Conservation (phyloP, 2,888 invertebrate species). For the Pseudoips prasinana region DNA sequence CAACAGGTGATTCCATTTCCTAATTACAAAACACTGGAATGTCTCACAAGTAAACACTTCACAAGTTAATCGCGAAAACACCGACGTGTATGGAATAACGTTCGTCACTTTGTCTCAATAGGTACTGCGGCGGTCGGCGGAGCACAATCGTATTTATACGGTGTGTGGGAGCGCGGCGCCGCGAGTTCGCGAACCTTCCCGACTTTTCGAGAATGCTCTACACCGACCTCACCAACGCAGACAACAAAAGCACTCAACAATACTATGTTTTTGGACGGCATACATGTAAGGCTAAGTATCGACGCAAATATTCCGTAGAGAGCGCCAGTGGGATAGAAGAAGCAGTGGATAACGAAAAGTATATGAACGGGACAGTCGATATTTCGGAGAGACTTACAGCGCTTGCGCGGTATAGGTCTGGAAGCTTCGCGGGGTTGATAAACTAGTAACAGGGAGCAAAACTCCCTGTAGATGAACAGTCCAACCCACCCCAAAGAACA, state of each 20-base stretch:
- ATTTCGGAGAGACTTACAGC: constrained; percentile 9
- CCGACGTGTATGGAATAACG: constrained; percentile 39
- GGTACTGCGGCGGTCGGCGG: constrained; percentile 59
- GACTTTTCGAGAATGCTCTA: constrained; percentile 38
- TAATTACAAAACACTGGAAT: constrained; percentile 58
- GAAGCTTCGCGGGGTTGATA: constrained; percentile 28
- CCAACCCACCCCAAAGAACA: too few relatives aligned
- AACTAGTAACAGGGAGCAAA: constrained; percentile 15
- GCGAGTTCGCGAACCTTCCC: constrained; percentile 54
- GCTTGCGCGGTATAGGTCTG: constrained; percentile 27
- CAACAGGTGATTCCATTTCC: constrained; percentile 83
- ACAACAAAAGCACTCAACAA: constrained; percentile 13
- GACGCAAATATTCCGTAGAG: constrained; percentile 7
- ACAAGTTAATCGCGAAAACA: constrained; percentile 47
- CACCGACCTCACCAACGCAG: constrained; percentile 14
- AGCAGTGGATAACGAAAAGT: constrained; percentile 20
- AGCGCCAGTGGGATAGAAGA: constrained; percentile 11
- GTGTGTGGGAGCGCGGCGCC: constrained; percentile 44
- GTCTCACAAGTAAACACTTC: constrained; percentile 65
- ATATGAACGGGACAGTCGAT: constrained; percentile 4
- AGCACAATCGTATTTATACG: constrained; percentile 61
- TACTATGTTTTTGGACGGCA: constrained; percentile 6
- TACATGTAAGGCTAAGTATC: constrained; percentile 21
- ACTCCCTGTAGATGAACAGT: too few relatives aligned
- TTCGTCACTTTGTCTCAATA: constrained; percentile 49